A percentile compares a stretch with the other conserved stretches of the same genome.
These are phyloP conservation scores for Papilio dardanus DNA, from an alignment of 1,140 invertebrate genomes.

Conservation along the genomic window DNA sequence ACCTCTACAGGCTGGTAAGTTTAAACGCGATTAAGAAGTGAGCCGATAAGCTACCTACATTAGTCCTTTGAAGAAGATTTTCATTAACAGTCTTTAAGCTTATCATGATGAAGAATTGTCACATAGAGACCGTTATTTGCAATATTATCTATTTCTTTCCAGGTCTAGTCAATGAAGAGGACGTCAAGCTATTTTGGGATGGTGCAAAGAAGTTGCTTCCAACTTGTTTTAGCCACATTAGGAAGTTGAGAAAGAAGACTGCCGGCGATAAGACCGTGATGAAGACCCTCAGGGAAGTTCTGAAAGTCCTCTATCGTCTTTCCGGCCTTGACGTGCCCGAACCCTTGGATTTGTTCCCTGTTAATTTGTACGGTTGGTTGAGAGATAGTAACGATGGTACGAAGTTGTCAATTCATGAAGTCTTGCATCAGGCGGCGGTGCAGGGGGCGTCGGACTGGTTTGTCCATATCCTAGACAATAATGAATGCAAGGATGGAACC, in stretches of 20 bases:
- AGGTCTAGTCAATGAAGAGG: slow-evolving; percentile 85
- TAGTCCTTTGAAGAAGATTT: background rate
- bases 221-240: slow-evolving; percentile 88
- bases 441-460: slow-evolving; percentile 91
- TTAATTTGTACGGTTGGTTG: slow-evolving; percentile 86
- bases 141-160: slow-evolving; percentile 1
- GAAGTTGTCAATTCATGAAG: slow-evolving; percentile 83
- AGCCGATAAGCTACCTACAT: background rate
- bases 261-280: slow-evolving; percentile 87
- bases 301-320: slow-evolving; percentile 86
- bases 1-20: slow-evolving; percentile 84
- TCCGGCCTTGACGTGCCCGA: slow-evolving; percentile 83
- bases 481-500: slow-evolving; percentile 83
- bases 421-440: slow-evolving; percentile 86
- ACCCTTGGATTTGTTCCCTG: slow-evolving; percentile 86
- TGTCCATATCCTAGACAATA: slow-evolving; percentile 87
- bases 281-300: slow-evolving; percentile 86
- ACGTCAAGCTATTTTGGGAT: slow-evolving; percentile 91
- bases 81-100: background rate
- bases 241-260: slow-evolving; percentile 88
- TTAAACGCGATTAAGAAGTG: background rate
- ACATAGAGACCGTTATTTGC: no score
- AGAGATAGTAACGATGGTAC: slow-evolving; percentile 81
- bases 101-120: no score
- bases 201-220: slow-evolving; percentile 88